Evolutionary conservation across 2,888 invertebrate species (phyloP), one percentile per base, ranked within the genome.

Genomic region (Chromoteleia sp.): DNA sequence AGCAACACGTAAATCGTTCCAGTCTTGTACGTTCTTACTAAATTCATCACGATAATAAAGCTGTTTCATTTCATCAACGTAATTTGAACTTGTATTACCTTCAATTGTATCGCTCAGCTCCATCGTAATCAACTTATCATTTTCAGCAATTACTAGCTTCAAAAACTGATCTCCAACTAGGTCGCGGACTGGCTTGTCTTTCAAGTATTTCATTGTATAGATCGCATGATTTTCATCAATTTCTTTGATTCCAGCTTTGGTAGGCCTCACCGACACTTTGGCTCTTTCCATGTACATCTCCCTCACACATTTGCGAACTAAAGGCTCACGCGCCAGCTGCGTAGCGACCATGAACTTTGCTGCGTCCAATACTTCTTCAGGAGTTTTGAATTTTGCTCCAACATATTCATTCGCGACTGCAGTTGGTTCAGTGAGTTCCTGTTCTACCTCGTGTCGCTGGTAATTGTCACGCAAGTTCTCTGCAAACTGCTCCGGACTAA

Each of bases 391-490:
- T 33, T 86, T 85, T 10, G 81, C 30, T 3, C 88, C 85, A 10
- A 86, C 63, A 88, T 94, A 97, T 85, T 97, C 96, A 65, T 94
- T 95, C 0, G 98, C 98, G 14, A 97, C 93, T 84, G 97, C 96
- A 0, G 94, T 88, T 0, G 98, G 98, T 84, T 97, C 96, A n/a
- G 95, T 94, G 0, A 96, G 94, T 86, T 97, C 97, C 90, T 99
- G 98, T 58, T 98, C 98, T 0, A 99, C 97, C 89, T 99, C 99
- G 90, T 98, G 97, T 10, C 98, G 93, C 91, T 98, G 97, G 91
- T 99, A 99, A 91, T 98, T 98, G 89, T 99, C 98, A 0, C 98
- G 94, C 5, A 99, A 93, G 93, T 99, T 99, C 92, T 99, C 98
- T 0, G 98, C 98, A 91, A 98, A 98, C 92, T 99, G 96, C 89